A percentile compares a stretch with the other conserved stretches of the same genome.
These are phyloP conservation scores for Gobio occitaniae DNA, from an alignment of 2,797 vertebrate species.

Conservation along the genomic window DNA sequence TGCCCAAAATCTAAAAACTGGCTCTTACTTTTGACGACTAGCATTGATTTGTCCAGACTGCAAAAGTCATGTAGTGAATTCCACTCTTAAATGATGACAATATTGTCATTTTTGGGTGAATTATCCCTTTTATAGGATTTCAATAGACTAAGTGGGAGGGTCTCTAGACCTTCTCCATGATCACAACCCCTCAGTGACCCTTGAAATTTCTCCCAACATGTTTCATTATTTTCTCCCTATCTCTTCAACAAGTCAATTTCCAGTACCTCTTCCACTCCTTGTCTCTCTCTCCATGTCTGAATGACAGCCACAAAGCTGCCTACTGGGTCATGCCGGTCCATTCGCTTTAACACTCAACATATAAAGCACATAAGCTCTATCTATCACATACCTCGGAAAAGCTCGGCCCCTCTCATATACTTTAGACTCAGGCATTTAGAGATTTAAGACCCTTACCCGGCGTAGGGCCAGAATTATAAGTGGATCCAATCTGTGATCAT, in stretches of 20 bases:
- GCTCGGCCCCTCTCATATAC: conserved; percentile 66
- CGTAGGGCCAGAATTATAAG: conserved; percentile 65
- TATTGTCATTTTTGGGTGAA: not conserved
- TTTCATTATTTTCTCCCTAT: conserved; percentile 40
- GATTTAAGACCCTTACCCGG: conserved; percentile 64
- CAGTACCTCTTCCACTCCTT: not conserved
- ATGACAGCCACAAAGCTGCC: conserved; percentile 19
- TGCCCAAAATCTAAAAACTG: not conserved
- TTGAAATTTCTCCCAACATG: not conserved
- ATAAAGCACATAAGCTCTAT: conserved; percentile 14
- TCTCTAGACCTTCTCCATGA: not conserved
- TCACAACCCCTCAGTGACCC: not conserved
- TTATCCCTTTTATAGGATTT: not conserved
- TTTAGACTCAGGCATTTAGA: conserved; percentile 64
- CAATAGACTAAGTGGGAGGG: not conserved
- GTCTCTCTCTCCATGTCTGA: not conserved
- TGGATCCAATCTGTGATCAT: conserved; percentile 67
- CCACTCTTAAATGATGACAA: not conserved
- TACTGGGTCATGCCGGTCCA: conserved; percentile 48
- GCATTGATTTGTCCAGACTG: not conserved
- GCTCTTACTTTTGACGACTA: not conserved
- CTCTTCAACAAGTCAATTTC: conserved; percentile 17
- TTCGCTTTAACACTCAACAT: conserved; percentile 25
- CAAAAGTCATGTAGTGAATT: not conserved
- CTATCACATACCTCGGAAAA: conserved; percentile 59